A percentile compares a stretch with the other conserved stretches of the same genome.
Conservation (phyloP, 2,797 vertebrate genomes). For the Xyrichtys novacula region DNA sequence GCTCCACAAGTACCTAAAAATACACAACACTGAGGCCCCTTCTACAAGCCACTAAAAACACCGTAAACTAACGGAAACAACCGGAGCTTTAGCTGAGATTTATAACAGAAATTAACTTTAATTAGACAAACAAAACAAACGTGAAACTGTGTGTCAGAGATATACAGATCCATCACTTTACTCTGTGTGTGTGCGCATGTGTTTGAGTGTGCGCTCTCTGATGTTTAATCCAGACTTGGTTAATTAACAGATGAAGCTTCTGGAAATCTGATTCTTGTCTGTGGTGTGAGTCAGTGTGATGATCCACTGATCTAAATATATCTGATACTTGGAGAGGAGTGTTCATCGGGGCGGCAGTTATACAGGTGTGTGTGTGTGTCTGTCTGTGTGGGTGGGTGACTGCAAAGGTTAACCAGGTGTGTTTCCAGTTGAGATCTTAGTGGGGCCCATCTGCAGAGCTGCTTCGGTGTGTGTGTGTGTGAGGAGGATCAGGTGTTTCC, state of each 20-base stretch:
- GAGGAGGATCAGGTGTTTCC: slow-evolving; percentile 1
- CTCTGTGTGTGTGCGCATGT: slow-evolving; percentile 10
- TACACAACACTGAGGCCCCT: too few species aligned
- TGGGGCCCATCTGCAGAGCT: neutral
- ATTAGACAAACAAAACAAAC: too few species aligned
- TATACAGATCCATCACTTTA: too few species aligned
- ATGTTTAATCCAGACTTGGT: slow-evolving; percentile 44
- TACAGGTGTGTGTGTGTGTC: slow-evolving; percentile 5
- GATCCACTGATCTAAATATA: neutral
- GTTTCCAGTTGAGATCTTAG: slow-evolving; percentile 37
- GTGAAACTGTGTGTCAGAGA: too few species aligned
- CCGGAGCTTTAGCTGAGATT: too few species aligned
- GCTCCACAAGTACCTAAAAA: neutral
- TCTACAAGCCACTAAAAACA: too few species aligned
- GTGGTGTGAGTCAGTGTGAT: neutral
- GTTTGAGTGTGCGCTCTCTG: slow-evolving; percentile 41
- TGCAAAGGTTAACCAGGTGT: slow-evolving; percentile 45
- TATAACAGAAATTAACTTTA: too few species aligned
- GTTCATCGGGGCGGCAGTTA: too few species aligned
- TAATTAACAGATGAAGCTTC: slow-evolving; percentile 56
- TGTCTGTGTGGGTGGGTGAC: neutral
- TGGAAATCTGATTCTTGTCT: slow-evolving; percentile 37
- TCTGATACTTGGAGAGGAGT: too few species aligned
- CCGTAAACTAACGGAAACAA: too few species aligned
- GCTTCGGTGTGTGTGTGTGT: slow-evolving; percentile 6